A percentile compares a stretch with the other conserved stretches of the same genome.
Conservation (phyloP, 2,888 invertebrate genomes). For the Arrhopalites spinosus region DNA sequence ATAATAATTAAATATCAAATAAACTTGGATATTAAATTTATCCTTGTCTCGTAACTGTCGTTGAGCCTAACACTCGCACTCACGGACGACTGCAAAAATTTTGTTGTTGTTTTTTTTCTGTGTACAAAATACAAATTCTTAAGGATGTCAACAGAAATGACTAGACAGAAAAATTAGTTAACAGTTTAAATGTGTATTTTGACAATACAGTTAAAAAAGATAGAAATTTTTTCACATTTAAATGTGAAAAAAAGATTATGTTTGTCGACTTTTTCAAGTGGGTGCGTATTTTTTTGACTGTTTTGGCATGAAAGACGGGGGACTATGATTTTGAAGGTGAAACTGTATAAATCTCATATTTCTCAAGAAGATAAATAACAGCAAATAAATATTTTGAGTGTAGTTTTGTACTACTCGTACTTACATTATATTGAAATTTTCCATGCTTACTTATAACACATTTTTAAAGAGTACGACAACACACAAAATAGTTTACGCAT, state of each 20-base stretch:
- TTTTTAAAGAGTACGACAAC: too few relatives aligned
- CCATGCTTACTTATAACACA: neutral
- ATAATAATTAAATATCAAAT: neutral
- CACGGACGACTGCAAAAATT: slow-evolving; percentile 12
- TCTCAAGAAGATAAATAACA: slow-evolving; percentile 2
- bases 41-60: slow-evolving; percentile 23
- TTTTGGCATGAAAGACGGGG: neutral
- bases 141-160: slow-evolving; percentile 19
- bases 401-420: neutral
- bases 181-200: too few relatives aligned
- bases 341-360: neutral
- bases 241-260: too few relatives aligned
- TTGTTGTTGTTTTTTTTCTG: neutral
- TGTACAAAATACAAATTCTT: neutral
- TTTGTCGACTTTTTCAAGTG: too few relatives aligned
- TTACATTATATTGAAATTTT: neutral
- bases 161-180: slow-evolving; percentile 1
- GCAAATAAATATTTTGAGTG: neutral
- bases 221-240: too few relatives aligned
- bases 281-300: too few relatives aligned
- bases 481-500: too few relatives aligned
- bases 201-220: too few relatives aligned
- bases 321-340: neutral
- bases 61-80: too few relatives aligned
- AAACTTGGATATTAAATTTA: slow-evolving; percentile 6